phyloP scores from a whole-genome alignment of 2,888 invertebrate species.

The Drosophila colorata region DNA sequence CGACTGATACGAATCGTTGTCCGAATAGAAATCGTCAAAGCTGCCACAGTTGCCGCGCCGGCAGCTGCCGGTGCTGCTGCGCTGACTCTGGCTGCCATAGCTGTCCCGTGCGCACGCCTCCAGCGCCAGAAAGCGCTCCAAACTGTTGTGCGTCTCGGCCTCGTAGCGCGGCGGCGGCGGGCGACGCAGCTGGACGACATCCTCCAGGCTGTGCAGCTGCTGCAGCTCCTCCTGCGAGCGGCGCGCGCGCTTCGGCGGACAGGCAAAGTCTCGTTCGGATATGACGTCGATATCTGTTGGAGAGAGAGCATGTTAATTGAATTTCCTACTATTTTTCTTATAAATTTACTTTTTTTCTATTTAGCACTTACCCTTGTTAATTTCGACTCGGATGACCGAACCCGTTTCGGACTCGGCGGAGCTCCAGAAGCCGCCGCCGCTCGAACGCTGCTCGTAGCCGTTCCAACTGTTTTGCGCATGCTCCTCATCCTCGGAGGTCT shows the following conservation, averaged over 20 bases:
- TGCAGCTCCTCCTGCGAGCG: conserved; percentile 86
- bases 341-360: neutral
- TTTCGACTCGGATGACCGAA: conserved; percentile 91
- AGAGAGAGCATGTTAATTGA: neutral
- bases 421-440: conserved; percentile 82
- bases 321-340: no score
- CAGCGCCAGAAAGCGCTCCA: conserved; percentile 77
- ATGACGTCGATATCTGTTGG: conserved; percentile 84
- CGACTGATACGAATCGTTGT: conserved; percentile 86
- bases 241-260: conserved; percentile 90
- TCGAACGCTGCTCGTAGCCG: conserved; percentile 74
- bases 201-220: conserved; percentile 63
- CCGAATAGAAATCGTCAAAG: conserved; percentile 85
- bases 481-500: conserved; percentile 92
- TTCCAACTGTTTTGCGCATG: conserved; percentile 82
- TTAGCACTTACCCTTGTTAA: conserved; percentile 82
- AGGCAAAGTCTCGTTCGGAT: conserved; percentile 91
- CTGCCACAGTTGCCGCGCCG: conserved; percentile 69
- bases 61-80: conserved; percentile 76
- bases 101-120: conserved; percentile 76
- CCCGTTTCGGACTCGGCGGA: conserved; percentile 92
- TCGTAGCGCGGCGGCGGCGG: conserved; percentile 58
- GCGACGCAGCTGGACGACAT: conserved; percentile 70
- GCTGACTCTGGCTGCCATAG: conserved; percentile 70
- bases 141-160: conserved; percentile 69